Evolutionary conservation across 2,113 vertebrate genomes (phyloP).

Genomic region (Lontra canadensis): DNA sequence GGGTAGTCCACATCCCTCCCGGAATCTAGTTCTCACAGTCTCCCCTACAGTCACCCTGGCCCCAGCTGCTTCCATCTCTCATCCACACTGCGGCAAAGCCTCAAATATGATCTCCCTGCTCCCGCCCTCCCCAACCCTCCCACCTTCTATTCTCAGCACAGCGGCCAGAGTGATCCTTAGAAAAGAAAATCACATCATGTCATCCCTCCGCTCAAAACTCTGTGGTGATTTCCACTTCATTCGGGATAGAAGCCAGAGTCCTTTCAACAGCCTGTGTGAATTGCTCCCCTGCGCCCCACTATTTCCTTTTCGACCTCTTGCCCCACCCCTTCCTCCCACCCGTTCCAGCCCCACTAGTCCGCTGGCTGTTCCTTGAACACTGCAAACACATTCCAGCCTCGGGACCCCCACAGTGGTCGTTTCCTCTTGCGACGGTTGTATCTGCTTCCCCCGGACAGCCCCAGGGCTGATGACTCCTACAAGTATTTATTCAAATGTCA

Average conservation of each 20-base stretch:
- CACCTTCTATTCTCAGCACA: background rate
- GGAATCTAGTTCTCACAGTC: background rate
- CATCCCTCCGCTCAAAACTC: background rate
- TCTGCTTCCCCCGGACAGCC: background rate
- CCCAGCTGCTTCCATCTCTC: background rate
- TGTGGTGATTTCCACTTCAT: background rate
- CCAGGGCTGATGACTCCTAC: background rate
- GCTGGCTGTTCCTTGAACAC: background rate
- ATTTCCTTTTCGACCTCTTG: background rate
- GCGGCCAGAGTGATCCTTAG: background rate
- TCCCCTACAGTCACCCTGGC: accelerated
- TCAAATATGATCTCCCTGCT: background rate
- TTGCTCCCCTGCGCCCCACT: no score
- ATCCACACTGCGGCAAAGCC: background rate
- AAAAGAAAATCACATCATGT: background rate
- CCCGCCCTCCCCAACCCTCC: background rate
- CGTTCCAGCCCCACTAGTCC: background rate
- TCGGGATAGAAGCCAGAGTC: background rate
- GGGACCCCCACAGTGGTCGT: background rate
- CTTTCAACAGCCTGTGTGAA: background rate
- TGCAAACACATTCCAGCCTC: background rate
- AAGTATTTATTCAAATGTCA: background rate
- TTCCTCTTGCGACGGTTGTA: background rate
- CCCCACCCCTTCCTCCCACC: background rate
- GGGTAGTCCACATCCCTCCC: background rate